phyloP scores from a whole-genome alignment of 2,113 vertebrate genomes.

The Acanthochromis polyacanthus region DNA sequence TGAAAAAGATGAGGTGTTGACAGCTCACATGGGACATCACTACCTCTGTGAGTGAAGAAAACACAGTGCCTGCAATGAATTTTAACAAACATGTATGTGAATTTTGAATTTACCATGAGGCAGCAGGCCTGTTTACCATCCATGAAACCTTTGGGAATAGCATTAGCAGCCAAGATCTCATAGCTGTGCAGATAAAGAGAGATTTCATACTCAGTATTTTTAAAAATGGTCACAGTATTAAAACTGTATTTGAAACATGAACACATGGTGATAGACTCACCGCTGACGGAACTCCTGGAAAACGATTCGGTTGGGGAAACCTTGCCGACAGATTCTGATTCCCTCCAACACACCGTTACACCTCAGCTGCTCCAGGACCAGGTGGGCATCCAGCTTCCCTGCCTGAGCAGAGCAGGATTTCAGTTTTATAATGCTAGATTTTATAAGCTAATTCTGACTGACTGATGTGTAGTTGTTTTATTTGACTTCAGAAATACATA shows the following conservation, averaged over 20 bases:
- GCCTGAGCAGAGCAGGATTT: constrained; percentile 80
- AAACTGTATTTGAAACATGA: background rate
- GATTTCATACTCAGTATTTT: background rate
- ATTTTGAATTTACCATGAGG: constrained; percentile 87
- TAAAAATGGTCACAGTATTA: background rate
- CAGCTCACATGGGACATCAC: background rate
- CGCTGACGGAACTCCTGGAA: constrained; percentile 99
- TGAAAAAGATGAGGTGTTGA: background rate
- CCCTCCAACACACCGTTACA: constrained; percentile 99
- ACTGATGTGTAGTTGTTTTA: too few species aligned
- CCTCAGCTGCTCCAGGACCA: constrained; percentile 96
- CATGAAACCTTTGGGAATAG: constrained; percentile 99
- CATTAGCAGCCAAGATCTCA: constrained; percentile 93
- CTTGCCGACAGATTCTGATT: constrained; percentile 97
- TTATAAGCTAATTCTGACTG: background rate
- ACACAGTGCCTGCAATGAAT: background rate
- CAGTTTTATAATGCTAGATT: background rate
- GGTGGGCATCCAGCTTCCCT: constrained; percentile 94
- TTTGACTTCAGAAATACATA: too few species aligned
- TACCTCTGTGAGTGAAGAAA: background rate
- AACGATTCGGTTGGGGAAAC: constrained; percentile 97
- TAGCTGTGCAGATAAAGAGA: constrained; percentile 84
- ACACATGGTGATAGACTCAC: constrained; percentile 69
- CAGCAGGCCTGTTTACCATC: constrained; percentile 98
- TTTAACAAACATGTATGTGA: rapidly evolving